A percentile compares a stretch with the other conserved stretches of the same genome.
phyloP scores from a whole-genome alignment of 1,140 invertebrate species.

The Andrena cerasifolii region DNA sequence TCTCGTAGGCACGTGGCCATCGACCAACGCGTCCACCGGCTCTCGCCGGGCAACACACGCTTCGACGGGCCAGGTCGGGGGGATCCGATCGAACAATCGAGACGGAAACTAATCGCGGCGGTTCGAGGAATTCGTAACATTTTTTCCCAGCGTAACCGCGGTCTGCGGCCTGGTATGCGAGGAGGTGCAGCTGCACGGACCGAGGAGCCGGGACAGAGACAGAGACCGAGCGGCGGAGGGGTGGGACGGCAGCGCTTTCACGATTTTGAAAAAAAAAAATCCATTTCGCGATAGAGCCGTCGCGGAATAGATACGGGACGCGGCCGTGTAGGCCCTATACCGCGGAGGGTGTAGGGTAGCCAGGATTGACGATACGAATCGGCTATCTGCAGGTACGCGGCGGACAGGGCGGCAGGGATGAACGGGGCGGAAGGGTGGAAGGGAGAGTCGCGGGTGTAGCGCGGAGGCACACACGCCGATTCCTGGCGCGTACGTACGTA shows the following conservation, averaged over 20 bases:
- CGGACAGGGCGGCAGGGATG: slow-evolving; percentile 4
- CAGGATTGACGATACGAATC: slow-evolving; percentile 71
- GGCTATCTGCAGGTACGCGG: slow-evolving; percentile 66
- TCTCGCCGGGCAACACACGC: no score
- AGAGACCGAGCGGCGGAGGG: slow-evolving; percentile 10
- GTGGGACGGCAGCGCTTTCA: slow-evolving; percentile 50
- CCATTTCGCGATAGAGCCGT: slow-evolving; percentile 70
- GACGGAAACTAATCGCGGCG: slow-evolving; percentile 66
- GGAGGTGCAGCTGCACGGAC: not conserved
- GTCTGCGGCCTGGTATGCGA: slow-evolving; percentile 1
- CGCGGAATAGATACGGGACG: slow-evolving; percentile 69
- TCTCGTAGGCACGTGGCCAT: no score
- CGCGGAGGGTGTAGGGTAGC: slow-evolving; percentile 54
- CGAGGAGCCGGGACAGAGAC: not conserved
- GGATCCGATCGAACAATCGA: slow-evolving; percentile 59
- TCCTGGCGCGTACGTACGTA: slow-evolving; percentile 3
- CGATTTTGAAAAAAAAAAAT: slow-evolving; percentile 69
- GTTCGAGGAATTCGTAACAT: slow-evolving; percentile 69
- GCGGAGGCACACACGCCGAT: slow-evolving; percentile 5
- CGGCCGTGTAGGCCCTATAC: slow-evolving; percentile 50
- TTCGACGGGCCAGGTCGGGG: no score
- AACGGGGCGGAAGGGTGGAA: slow-evolving; percentile 7
- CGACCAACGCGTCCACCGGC: no score
- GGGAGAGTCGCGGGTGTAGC: slow-evolving; percentile 21
- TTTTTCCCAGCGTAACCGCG: slow-evolving; percentile 52